phyloP scores from a whole-genome alignment of 2,888 invertebrate species.

The Lasioglossum villosulum region DNA sequence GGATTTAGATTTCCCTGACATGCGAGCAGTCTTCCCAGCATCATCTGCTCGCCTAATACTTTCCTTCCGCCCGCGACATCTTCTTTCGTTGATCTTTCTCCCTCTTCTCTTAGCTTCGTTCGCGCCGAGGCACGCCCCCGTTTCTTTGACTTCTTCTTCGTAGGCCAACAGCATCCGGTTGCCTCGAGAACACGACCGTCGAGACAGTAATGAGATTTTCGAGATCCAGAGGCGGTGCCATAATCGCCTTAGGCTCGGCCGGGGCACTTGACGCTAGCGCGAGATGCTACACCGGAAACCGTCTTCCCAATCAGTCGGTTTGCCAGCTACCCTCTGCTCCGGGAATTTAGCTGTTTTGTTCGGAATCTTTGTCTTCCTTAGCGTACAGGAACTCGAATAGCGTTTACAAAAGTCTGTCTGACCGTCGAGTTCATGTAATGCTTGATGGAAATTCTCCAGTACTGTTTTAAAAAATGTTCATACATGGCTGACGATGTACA shows the following conservation, averaged over 20 bases:
- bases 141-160: slow-evolving; percentile 25
- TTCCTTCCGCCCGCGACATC: slow-evolving; percentile 4
- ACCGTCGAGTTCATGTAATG: not conserved
- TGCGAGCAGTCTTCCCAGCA: not conserved
- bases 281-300: slow-evolving; percentile 5
- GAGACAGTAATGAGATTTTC: slow-evolving; percentile 65
- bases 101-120: not conserved
- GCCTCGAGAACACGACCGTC: slow-evolving; percentile 35
- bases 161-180: not conserved
- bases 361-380: not conserved
- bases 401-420: not conserved
- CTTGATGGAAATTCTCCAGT: not conserved
- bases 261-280: slow-evolving; percentile 33
- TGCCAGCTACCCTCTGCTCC: not conserved
- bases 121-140: not conserved
- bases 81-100: slow-evolving; percentile 28
- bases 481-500: not conserved
- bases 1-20: slow-evolving; percentile 4
- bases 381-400: not conserved
- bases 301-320: not conserved
- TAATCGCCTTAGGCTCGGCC: slow-evolving; percentile 62
- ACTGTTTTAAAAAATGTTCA: not conserved
- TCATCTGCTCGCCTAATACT: not conserved
- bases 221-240: slow-evolving; percentile 45
- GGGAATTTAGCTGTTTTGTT: slow-evolving; percentile 12